Base-by-base conservation (phyloP, 2,113 vertebrate genomes). In the Oxyura jamaicensis region DNA sequence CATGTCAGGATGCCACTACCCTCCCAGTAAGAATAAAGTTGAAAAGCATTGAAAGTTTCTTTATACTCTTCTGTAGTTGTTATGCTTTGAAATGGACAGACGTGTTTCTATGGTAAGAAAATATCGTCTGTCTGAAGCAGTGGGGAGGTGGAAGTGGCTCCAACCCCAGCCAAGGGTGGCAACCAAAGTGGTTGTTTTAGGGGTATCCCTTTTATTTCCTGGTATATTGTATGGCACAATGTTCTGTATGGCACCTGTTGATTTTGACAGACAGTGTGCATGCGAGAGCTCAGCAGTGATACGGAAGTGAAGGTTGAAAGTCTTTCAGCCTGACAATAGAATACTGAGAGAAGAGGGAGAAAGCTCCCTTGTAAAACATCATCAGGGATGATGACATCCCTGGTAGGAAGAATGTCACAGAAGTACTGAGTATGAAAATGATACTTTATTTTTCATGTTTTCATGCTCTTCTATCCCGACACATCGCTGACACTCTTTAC, bases 21-120 rank as follows among this genome's bases (percentile, higher is more conserved):
- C 29, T 88, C 66, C 80, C 80, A 85, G 53, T 58, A 62, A 95
- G 83, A 97, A 96, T 97, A 97, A 97, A 97, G 78, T 12, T 88
- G 87, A 93, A 94, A 94, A 91, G 67, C 33, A 91, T 50, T 77
- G 84, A 69, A 3, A 18, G 60, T 88, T 93, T 88, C 90, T 89
- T 72, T 88, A 65, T 41, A 28, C 39, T 83, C 56, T 90, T 53
- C 19, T 90, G 0, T 23, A 52, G 18, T 81, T 29, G 13, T 81
- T 94, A 71, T 92, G 50, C 29, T 83, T 74, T 91, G 69, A 79
- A 2, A 0, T 20, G 68, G 66, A 29, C 71, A 56, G 52, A 10
- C 63, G 44, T 46, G 69, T 78, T 36, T 92, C 56, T 73, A 0
- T 41, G 82, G 35, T 52, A 75, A 71, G 56, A 60, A 8, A 72